Evolutionary conservation across 2,888 invertebrate species (phyloP).

Genomic region (Serripes groenlandicus): DNA sequence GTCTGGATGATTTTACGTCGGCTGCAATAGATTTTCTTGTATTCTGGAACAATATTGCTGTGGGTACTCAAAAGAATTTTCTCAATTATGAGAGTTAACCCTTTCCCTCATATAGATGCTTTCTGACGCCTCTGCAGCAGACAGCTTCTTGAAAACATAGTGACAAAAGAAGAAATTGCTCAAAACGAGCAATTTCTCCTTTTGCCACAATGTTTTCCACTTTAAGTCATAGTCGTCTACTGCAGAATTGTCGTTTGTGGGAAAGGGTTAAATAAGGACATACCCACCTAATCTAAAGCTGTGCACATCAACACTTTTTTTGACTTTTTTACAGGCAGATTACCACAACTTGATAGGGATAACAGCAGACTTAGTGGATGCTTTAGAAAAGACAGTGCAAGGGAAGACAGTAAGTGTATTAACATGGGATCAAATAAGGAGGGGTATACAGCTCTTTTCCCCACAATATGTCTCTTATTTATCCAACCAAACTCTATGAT

Average conservation of each 20-base stretch:
- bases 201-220: background rate
- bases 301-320: background rate
- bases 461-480: too few species aligned
- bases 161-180: background rate
- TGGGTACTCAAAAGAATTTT: too few species aligned
- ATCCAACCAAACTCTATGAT: too few species aligned
- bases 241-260: background rate
- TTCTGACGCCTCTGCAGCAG: background rate
- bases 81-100: background rate
- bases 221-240: background rate
- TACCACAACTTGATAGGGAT: conserved; percentile 87
- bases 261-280: background rate
- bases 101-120: background rate
- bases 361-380: conserved; percentile 89
- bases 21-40: too few species aligned
- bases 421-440: background rate
- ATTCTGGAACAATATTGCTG: too few species aligned
- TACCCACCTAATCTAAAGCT: background rate
- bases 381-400: conserved; percentile 89
- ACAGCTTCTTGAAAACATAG: background rate
- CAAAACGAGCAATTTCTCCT: background rate
- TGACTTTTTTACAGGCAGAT: conserved; percentile 85
- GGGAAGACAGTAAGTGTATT: conserved; percentile 86
- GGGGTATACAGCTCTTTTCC: too few species aligned
- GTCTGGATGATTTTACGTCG: too few species aligned